Evolutionary conservation across 2,888 invertebrate species (phyloP), one percentile per base, ranked within the genome.

Genomic region (Kryphioiulus occultus): DNA sequence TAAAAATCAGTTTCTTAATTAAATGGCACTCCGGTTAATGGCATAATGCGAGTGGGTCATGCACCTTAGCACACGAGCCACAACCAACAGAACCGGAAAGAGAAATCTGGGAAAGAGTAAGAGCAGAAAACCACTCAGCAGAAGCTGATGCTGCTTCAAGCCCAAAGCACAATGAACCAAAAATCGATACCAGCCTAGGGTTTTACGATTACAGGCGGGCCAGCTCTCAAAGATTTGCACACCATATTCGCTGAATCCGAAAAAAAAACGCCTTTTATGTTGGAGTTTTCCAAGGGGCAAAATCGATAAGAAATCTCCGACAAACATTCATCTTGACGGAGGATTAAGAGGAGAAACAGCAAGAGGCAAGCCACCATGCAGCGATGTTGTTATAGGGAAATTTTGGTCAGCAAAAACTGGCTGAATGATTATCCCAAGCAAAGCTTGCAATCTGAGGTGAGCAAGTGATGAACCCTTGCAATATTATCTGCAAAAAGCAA

Each of bases 261-360:
- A 26, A 68, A 68, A 68, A 68, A 39, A 39, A 22, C 4, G n/a
- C n/a, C n/a, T n/a, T 59, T n/a, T n/a, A n/a, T 59, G 47, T 47
- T 10, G n/a, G 59, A 59, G 68, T 68, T 68, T 68, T 68, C 26
- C 10, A 68, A 10, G 26, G 68, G n/a, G 68, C 68, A 68, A 68
- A 68, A 68, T 68, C 68, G 68, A 68, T 68, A 68, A 68, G 68
- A 26, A 68, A 68, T 68, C 68, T 68, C 68, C 68, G 68, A 68
- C 68, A 68, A 68, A 68, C 68, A 68, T 68, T 68, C 68, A 22
- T 68, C 68, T 68, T 68, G 68, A 68, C 68, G 68, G 19, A 68
- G 68, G 68, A 68, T 68, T 68, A 68, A 68, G 68, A 68, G 26
- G 53, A n/a, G 22, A 59, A 59, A 59, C 53, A 53, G 12, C 53